Evolutionary conservation across 2,113 vertebrate genomes (phyloP).

Genomic region (Brachyhypopomus gauderio): DNA sequence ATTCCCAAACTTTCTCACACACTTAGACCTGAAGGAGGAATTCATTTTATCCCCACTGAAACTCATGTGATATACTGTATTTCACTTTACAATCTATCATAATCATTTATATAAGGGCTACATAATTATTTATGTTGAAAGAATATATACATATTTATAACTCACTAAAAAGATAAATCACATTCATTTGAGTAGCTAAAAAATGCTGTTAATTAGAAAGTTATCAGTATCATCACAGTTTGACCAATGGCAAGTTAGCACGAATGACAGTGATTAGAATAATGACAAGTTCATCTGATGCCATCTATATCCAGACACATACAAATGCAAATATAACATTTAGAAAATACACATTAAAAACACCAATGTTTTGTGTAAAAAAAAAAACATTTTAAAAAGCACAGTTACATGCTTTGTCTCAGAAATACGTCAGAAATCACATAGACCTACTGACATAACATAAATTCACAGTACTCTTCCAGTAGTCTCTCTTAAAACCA

Average conservation of each 20-base stretch:
- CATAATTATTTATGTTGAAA: no score
- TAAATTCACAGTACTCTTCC: background rate
- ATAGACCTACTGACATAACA: background rate
- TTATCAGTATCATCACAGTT: background rate
- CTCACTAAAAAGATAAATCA: background rate
- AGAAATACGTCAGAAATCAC: background rate
- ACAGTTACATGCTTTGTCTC: background rate
- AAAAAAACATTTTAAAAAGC: background rate
- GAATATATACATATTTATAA: no score
- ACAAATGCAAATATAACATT: no score
- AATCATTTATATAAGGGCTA: background rate
- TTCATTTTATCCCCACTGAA: background rate
- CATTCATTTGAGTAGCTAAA: background rate
- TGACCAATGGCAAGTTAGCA: no score
- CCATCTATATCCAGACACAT: no score
- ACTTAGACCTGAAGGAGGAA: background rate
- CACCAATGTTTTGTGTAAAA: no score
- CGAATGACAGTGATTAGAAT: no score
- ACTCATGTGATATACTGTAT: slow-evolving; percentile 10
- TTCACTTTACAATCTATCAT: background rate
- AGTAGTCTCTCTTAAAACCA: no score
- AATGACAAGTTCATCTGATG: no score
- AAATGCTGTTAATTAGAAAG: slow-evolving; percentile 1
- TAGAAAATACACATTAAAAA: no score
- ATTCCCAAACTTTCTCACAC: slow-evolving; percentile 11